A percentile compares a stretch with the other conserved stretches of the same genome.
phyloP scores from a whole-genome alignment of 2,113 vertebrate species.

The Bubo scandiacus region DNA sequence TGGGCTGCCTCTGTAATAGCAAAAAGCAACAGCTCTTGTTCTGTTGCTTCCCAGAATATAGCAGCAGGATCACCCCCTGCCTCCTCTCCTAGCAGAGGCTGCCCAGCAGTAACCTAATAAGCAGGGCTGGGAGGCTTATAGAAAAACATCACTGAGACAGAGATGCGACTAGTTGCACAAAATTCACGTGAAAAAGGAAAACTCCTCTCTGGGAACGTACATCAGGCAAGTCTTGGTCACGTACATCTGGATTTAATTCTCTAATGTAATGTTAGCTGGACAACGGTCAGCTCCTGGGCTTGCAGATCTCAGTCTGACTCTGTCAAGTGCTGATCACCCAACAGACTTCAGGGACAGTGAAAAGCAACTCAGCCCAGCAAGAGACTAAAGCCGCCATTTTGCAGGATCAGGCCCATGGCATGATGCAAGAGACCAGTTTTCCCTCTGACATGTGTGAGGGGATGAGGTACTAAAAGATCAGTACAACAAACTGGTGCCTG shows the following conservation, averaged over 20 bases:
- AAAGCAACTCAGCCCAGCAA: not conserved
- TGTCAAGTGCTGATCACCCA: not conserved
- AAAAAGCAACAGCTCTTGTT: not conserved
- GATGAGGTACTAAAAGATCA: not conserved
- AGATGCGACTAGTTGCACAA: not conserved
- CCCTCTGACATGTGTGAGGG: not conserved
- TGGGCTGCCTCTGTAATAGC: not conserved
- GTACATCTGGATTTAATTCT: not conserved
- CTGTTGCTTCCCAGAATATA: not conserved
- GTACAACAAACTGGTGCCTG: not conserved
- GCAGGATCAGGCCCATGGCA: not conserved
- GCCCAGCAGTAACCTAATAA: not conserved
- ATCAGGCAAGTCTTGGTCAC: not conserved
- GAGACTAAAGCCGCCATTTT: not conserved
- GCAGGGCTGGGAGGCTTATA: not conserved
- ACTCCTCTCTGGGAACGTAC: not conserved
- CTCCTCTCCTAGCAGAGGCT: not conserved
- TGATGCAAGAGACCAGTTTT: not conserved
- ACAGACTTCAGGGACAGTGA: not conserved
- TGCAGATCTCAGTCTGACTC: not conserved
- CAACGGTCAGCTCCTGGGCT: not conserved
- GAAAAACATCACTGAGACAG: not conserved
- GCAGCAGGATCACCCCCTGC: not conserved
- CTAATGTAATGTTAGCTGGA: not conserved
- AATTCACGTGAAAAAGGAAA: not conserved